These are phyloP conservation scores for Peromyscus nudipes DNA, from an alignment of 2,797 vertebrate genomes.

Conservation along the genomic window DNA sequence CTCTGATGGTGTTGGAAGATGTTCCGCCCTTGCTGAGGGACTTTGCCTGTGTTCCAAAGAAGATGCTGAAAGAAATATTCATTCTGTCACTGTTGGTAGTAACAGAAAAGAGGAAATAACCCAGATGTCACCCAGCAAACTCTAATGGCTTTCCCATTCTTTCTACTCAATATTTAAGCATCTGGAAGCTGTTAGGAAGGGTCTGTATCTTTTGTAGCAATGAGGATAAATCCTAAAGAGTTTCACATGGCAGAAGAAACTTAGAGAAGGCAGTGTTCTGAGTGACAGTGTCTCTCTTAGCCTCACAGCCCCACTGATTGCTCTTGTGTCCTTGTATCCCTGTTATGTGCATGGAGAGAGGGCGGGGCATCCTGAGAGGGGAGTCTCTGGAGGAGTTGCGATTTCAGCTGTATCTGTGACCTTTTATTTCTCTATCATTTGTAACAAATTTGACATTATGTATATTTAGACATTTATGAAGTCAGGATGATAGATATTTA, in stretches of 20 bases:
- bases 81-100: neutral
- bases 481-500: neutral
- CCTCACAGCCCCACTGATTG: neutral
- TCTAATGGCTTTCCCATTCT: neutral
- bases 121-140: neutral
- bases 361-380: neutral
- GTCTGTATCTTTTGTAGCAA: neutral
- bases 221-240: neutral
- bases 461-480: neutral
- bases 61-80: neutral
- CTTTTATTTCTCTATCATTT: neutral
- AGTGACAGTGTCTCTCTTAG: neutral
- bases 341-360: neutral
- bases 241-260: neutral
- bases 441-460: conserved; percentile 25
- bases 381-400: neutral
- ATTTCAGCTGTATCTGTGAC: neutral
- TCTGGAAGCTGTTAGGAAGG: neutral
- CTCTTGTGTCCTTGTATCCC: neutral
- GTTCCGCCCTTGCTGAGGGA: neutral
- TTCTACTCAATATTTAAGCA: neutral
- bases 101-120: neutral
- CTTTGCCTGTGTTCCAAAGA: neutral
- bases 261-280: neutral
- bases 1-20: conserved; percentile 1